These are phyloP conservation scores for Eristalis tenax DNA, from an alignment of 2,888 invertebrate genomes.

Conservation along the genomic window DNA sequence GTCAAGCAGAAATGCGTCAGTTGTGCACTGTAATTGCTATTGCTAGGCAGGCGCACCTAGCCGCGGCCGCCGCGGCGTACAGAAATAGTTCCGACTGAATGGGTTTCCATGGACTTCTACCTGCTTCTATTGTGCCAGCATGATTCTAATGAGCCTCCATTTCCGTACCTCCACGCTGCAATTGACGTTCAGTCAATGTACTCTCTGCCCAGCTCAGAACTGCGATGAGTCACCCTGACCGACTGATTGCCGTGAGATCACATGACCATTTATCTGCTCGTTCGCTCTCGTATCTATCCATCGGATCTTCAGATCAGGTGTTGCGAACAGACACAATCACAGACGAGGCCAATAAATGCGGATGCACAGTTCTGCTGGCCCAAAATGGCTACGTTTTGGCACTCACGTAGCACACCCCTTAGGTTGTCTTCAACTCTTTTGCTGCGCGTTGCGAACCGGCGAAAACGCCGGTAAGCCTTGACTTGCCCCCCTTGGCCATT, in stretches of 20 bases:
- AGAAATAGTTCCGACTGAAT: conserved; percentile 1
- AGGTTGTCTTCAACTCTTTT: not conserved
- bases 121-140: conserved; percentile 4
- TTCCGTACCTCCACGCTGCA: not conserved
- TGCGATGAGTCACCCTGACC: not conserved
- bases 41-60: conserved; percentile 11
- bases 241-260: conserved; percentile 33
- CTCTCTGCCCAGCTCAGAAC: conserved; percentile 1
- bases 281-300: conserved; percentile 13
- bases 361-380: not conserved
- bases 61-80: not conserved
- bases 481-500: not conserved
- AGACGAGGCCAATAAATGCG: not conserved
- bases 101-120: conserved; percentile 12
- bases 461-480: conserved; percentile 19
- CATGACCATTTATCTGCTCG: conserved; percentile 42
- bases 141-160: not conserved
- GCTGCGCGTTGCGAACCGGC: not conserved
- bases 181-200: conserved; percentile 3
- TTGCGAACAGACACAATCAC: conserved; percentile 28
- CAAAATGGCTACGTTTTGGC: not conserved
- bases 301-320: conserved; percentile 23
- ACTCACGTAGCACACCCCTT: conserved; percentile 51
- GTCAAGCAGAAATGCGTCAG: conserved; percentile 27
- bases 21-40: conserved; percentile 18